Evolutionary conservation across 2,797 vertebrate genomes (phyloP).

Genomic region (Rhadinocentrus ornatus): DNA sequence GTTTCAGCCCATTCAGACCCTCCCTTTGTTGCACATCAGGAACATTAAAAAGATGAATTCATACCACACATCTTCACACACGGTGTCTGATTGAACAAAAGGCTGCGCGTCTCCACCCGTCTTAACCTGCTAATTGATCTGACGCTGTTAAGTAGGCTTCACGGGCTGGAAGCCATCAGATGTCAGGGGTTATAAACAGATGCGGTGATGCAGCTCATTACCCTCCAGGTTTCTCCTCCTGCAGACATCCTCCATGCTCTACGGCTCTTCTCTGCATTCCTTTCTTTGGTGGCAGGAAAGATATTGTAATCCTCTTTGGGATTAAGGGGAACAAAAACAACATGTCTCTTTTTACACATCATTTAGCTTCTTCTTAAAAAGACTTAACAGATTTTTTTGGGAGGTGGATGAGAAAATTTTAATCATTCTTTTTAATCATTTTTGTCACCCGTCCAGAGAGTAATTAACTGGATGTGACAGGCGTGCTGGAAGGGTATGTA

Average conservation of each 20-base stretch:
- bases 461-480: constrained; percentile 82
- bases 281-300: neutral
- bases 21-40: neutral
- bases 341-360: constrained; percentile 32
- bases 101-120: neutral
- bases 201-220: neutral
- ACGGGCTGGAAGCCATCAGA: neutral
- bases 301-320: neutral
- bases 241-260: neutral
- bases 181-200: no score
- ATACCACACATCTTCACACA: neutral
- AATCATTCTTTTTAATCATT: constrained; percentile 71
- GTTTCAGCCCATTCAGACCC: neutral
- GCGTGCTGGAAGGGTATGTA: constrained; percentile 74
- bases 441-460: constrained; percentile 74
- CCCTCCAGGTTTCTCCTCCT: neutral
- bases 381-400: constrained; percentile 34
- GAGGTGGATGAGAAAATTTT: constrained; percentile 51
- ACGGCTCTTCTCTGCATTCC: neutral
- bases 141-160: neutral
- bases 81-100: neutral
- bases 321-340: neutral
- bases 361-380: constrained; percentile 54
- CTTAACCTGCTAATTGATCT: neutral
- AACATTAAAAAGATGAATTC: neutral